Conservation (phyloP, 2,888 invertebrate species). For the Vanessa cardui region DNA sequence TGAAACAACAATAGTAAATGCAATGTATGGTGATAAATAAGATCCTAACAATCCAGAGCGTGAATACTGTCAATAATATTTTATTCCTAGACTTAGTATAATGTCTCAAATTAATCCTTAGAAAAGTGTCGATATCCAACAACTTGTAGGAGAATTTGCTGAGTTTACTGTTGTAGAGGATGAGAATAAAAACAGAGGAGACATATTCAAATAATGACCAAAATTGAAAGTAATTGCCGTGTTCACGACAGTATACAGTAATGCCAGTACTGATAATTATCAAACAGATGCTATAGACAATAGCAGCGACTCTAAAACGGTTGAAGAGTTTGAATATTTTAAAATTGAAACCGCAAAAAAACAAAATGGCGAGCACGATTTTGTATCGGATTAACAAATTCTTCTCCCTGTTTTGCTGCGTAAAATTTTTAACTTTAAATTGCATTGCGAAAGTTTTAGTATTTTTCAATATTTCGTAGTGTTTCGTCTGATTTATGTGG, state of each 20-base stretch:
- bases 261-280: conserved; percentile 49
- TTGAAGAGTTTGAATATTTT: conserved; percentile 51
- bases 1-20: conserved; percentile 49
- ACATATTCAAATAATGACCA: conserved; percentile 66
- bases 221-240: conserved; percentile 50
- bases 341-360: conserved; percentile 66
- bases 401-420: conserved; percentile 37
- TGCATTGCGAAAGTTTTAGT: conserved; percentile 23
- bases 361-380: conserved; percentile 52
- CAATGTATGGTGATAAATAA: conserved; percentile 57
- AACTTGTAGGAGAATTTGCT: conserved; percentile 52
- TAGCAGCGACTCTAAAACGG: conserved; percentile 43
- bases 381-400: conserved; percentile 50
- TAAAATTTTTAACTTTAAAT: conserved; percentile 23
- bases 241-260: conserved; percentile 52
- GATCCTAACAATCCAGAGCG: conserved; percentile 56
- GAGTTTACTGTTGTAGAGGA: conserved; percentile 55
- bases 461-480: conserved; percentile 36
- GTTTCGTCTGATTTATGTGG: conserved; percentile 42
- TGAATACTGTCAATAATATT: conserved; percentile 46
- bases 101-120: conserved; percentile 53
- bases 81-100: conserved; percentile 50
- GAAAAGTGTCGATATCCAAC: conserved; percentile 53
- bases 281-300: conserved; percentile 54
- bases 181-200: conserved; percentile 50